Conservation (phyloP, 2,113 vertebrate genomes). For the Lasiurus borealis region DNA sequence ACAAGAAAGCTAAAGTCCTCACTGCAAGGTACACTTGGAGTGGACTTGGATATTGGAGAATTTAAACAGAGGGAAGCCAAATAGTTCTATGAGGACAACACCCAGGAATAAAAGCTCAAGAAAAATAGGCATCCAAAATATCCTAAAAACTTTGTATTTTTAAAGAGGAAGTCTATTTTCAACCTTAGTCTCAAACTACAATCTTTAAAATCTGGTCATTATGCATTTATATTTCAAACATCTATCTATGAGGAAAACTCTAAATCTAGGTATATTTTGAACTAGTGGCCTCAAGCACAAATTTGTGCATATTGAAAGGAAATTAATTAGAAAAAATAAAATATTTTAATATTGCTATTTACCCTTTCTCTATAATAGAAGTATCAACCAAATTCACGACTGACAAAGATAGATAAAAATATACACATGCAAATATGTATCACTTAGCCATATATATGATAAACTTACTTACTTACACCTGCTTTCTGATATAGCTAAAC, state of each 20-base stretch:
- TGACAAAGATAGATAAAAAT: too few relatives aligned
- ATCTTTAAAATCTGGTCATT: not conserved
- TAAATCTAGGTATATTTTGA: not conserved
- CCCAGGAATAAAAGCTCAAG: not conserved
- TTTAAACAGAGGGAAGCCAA: not conserved
- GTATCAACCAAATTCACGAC: too few relatives aligned
- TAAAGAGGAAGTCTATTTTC: not conserved
- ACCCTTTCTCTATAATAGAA: too few relatives aligned
- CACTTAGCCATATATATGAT: too few relatives aligned
- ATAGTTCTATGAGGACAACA: not conserved
- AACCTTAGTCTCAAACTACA: not conserved
- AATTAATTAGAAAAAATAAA: too few relatives aligned
- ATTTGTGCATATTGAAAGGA: too few relatives aligned
- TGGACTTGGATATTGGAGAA: not conserved
- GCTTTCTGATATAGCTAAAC: too few relatives aligned
- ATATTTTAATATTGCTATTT: too few relatives aligned
- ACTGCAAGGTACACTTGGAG: not conserved
- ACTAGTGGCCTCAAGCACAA: too few relatives aligned
- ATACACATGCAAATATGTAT: too few relatives aligned
- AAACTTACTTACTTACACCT: too few relatives aligned
- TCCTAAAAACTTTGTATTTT: not conserved
- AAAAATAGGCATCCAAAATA: not conserved
- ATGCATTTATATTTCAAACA: not conserved
- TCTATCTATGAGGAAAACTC: not conserved
- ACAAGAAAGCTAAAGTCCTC: constrained; percentile 7